Conservation (phyloP, 2,888 invertebrate species). For the Pristionchus arcanus region DNA sequence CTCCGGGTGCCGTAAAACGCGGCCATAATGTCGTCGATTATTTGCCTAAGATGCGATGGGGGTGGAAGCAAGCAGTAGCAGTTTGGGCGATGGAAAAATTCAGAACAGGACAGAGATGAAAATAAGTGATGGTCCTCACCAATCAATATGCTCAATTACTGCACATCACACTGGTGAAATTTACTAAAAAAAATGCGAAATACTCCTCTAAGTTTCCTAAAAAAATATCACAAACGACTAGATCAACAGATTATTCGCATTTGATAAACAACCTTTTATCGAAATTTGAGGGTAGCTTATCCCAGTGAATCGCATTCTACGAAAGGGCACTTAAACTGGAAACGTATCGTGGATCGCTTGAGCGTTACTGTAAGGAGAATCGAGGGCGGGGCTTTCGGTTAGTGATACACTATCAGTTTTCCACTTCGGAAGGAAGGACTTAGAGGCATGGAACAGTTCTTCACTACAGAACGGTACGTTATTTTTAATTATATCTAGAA, state of each 20-base stretch:
- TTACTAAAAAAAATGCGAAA: no score
- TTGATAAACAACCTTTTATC: no score
- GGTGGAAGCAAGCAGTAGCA: not conserved
- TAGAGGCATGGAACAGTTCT: slow-evolving; percentile 5
- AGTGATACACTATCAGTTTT: not conserved
- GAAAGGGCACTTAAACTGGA: not conserved
- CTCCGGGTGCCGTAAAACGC: not conserved
- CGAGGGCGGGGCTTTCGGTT: not conserved
- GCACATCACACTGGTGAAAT: no score
- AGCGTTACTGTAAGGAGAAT: not conserved
- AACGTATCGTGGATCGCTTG: not conserved
- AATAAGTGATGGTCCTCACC: no score
- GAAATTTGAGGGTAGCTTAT: no score
- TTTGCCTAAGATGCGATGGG: not conserved
- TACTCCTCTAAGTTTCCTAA: no score
- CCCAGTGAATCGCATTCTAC: no score
- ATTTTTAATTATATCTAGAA: not conserved
- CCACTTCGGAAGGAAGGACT: not conserved
- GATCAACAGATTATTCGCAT: no score
- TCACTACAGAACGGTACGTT: not conserved
- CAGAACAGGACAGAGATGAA: no score
- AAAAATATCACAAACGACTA: no score
- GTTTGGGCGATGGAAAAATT: no score
- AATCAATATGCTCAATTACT: no score
- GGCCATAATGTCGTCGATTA: not conserved